A percentile compares a stretch with the other conserved stretches of the same genome.
Evolutionary conservation across 2,888 invertebrate species (phyloP).

Genomic region (Aleiodes alternator): DNA sequence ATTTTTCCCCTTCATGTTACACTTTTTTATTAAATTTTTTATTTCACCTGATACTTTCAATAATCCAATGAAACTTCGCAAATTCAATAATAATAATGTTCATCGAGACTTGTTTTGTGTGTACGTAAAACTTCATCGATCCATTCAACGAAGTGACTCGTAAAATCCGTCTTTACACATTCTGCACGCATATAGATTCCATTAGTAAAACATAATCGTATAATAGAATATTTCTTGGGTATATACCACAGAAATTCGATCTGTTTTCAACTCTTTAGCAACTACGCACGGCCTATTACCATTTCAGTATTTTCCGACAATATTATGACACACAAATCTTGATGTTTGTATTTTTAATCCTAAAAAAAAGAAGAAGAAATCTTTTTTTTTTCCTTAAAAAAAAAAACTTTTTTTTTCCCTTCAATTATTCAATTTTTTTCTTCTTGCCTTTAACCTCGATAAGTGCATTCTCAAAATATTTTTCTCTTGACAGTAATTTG

Average conservation of each 20-base stretch:
- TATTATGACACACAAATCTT: conserved; percentile 12
- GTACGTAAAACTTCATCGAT: conserved; percentile 21
- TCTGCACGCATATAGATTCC: conserved; percentile 13
- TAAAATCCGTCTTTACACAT: conserved; percentile 27
- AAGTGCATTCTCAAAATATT: background rate
- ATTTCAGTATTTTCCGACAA: background rate
- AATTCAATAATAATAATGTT: conserved; percentile 2
- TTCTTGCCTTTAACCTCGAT: background rate
- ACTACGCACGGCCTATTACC: background rate
- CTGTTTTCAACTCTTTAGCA: conserved; percentile 8
- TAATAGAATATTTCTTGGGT: background rate
- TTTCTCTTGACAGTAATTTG: conserved; percentile 32
- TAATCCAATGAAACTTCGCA: background rate
- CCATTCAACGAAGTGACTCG: conserved; percentile 13
- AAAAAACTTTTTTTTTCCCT: background rate
- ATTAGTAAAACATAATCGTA: conserved; percentile 14
- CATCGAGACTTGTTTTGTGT: background rate
- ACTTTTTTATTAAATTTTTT: conserved; percentile 12
- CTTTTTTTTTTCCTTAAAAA: background rate
- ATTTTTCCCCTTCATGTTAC: background rate
- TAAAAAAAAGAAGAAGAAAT: no score
- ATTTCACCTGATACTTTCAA: background rate
- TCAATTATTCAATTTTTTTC: conserved; percentile 21
- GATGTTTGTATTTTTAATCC: background rate
- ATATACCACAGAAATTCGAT: conserved; percentile 18